A percentile compares a stretch with the other conserved stretches of the same genome.
Evolutionary conservation across 2,797 vertebrate species (phyloP).

Genomic region (Oceanodroma leucorhoa): DNA sequence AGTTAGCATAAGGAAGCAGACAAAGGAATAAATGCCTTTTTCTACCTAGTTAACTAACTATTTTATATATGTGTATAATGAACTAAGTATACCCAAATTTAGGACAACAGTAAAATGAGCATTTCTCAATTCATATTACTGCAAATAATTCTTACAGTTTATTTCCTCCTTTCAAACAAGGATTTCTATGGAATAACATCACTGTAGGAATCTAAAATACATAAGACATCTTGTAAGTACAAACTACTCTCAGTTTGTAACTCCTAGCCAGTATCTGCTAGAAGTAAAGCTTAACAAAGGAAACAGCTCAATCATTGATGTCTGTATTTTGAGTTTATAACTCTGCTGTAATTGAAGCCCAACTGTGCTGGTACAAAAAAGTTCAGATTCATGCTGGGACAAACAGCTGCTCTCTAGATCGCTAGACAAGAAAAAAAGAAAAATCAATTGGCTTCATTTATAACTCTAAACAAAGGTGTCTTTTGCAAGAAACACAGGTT

Average conservation of each 20-base stretch:
- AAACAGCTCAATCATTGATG: background rate
- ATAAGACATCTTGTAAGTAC: background rate
- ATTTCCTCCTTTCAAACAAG: background rate
- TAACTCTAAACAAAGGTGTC: constrained; percentile 49
- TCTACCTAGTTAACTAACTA: background rate
- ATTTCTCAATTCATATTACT: background rate
- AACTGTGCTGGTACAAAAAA: constrained; percentile 44
- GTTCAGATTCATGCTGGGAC: constrained; percentile 54
- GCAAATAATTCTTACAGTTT: background rate
- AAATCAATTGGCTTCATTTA: constrained; percentile 46
- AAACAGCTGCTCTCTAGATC: constrained; percentile 45
- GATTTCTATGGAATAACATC: background rate
- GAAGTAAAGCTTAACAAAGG: background rate
- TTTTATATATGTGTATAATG: background rate
- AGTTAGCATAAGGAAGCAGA: background rate
- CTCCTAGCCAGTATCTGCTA: background rate
- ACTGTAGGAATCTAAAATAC: background rate
- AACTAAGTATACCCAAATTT: background rate
- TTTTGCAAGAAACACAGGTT: constrained; percentile 29
- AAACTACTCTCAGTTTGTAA: background rate
- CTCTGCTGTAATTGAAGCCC: constrained; percentile 16
- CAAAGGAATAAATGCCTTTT: background rate
- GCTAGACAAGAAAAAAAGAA: constrained; percentile 14
- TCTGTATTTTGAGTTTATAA: constrained; percentile 15
- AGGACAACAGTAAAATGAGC: background rate